Evolutionary conservation across 2,113 vertebrate species (phyloP).

Genomic region (Triplophysa siluroides): DNA sequence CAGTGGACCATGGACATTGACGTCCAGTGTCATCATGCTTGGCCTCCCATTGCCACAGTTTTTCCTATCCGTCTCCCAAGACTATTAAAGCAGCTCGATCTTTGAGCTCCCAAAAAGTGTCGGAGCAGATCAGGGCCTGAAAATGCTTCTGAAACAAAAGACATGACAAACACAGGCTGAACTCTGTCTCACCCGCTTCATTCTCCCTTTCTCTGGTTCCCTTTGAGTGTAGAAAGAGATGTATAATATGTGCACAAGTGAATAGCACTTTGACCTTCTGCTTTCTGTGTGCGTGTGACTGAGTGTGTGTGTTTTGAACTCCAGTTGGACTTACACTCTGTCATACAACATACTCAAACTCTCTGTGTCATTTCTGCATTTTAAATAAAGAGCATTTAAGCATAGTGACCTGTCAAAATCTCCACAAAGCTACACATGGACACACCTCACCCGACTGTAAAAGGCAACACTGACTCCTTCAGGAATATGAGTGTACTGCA

Average conservation of each 20-base stretch:
- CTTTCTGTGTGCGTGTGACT: not conserved
- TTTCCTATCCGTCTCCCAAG: not conserved
- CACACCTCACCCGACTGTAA: not conserved
- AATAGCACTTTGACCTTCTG: conserved; percentile 24
- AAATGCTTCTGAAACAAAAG: conserved; percentile 20
- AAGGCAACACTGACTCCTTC: conserved; percentile 52
- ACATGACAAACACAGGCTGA: conserved; percentile 16
- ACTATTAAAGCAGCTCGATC: not conserved
- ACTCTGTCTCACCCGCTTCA: conserved; percentile 19
- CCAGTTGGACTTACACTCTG: conserved; percentile 7
- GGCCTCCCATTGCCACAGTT: not conserved
- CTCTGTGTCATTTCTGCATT: conserved; percentile 42
- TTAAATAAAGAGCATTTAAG: conserved; percentile 43
- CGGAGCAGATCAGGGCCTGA: not conserved
- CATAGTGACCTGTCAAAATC: conserved; percentile 35
- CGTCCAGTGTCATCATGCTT: not conserved
- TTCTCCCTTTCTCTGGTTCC: conserved; percentile 8
- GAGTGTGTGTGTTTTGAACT: conserved; percentile 8
- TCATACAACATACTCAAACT: conserved; percentile 29
- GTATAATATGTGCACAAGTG: conserved; percentile 36
- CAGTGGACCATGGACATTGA: not conserved
- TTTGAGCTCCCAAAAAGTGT: conserved; percentile 11
- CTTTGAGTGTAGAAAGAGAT: conserved; percentile 19
- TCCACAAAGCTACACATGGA: conserved; percentile 5
- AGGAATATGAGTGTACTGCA: conserved; percentile 31